phyloP scores from a whole-genome alignment of 2,888 invertebrate species.

The Allacma fusca region DNA sequence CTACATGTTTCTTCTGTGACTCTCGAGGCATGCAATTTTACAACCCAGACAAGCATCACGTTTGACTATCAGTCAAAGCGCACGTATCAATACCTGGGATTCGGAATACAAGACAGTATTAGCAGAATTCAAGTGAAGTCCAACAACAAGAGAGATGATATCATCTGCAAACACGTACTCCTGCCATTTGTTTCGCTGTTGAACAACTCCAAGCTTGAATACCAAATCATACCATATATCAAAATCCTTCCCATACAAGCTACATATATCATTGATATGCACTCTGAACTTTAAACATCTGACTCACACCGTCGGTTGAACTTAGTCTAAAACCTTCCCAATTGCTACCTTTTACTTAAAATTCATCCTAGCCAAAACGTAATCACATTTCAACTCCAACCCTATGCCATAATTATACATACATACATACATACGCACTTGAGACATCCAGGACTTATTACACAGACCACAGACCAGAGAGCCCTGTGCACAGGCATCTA shows the following conservation, averaged over 20 bases:
- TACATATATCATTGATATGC: neutral
- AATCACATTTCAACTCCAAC: too few relatives aligned
- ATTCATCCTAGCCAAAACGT: too few relatives aligned
- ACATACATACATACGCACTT: too few relatives aligned
- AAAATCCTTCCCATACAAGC: neutral
- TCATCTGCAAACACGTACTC: conserved; percentile 12
- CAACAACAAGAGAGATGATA: neutral
- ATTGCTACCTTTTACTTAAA: neutral
- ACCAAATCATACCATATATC: neutral
- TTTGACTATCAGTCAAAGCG: too few relatives aligned
- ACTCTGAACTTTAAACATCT: neutral
- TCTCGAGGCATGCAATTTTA: too few relatives aligned
- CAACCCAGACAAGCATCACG: too few relatives aligned
- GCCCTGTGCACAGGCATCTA: too few relatives aligned
- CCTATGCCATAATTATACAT: too few relatives aligned
- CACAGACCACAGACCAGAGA: too few relatives aligned
- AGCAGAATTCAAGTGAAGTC: neutral
- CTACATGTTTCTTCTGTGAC: neutral
- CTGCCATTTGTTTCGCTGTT: conserved; percentile 7
- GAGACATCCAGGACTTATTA: too few relatives aligned
- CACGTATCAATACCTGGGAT: neutral
- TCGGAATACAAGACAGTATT: neutral
- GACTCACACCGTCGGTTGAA: neutral
- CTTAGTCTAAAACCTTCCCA: too few relatives aligned
- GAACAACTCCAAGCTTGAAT: conserved; percentile 8